Percentiles rank a stretch among this genome's conserved stretches.
Conservation (phyloP, 2,888 invertebrate species). For the Philopedon plagiatum region DNA sequence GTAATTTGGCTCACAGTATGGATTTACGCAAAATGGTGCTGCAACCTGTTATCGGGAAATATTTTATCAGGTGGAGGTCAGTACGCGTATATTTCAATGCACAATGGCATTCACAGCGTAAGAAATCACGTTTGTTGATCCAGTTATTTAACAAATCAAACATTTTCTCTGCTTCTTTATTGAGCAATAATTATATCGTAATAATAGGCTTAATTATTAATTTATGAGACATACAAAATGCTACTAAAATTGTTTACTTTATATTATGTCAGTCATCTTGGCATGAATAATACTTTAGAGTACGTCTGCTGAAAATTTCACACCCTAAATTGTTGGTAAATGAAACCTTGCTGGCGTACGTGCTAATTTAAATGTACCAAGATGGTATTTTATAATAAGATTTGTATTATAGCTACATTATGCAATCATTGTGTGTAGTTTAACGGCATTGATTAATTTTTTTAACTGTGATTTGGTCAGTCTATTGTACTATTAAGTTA, state of each 20-base stretch:
- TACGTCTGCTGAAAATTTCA: neutral
- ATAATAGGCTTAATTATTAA: slow-evolving; percentile 21
- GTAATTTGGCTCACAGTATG: too few species aligned
- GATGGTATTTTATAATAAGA: too few species aligned
- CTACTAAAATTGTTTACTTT: slow-evolving; percentile 9
- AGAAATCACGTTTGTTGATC: slow-evolving; percentile 24
- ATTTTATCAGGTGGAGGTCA: slow-evolving; percentile 19
- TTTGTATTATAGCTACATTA: too few species aligned
- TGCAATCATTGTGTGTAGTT: too few species aligned
- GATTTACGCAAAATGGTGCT: slow-evolving; percentile 29
- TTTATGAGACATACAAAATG: slow-evolving; percentile 6
- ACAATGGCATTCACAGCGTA: slow-evolving; percentile 21
- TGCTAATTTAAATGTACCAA: neutral
- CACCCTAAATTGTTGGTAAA: neutral
- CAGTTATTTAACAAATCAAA: slow-evolving; percentile 29
- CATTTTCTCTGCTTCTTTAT: slow-evolving; percentile 14
- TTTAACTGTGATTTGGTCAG: too few species aligned
- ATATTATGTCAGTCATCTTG: slow-evolving; percentile 5
- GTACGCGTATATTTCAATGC: slow-evolving; percentile 15
- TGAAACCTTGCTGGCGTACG: neutral
- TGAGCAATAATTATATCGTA: slow-evolving; percentile 15
- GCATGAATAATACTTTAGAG: neutral
- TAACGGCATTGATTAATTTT: too few species aligned
- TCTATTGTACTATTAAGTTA: too few species aligned
- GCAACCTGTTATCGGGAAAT: slow-evolving; percentile 21